Conservation (phyloP, 1,140 invertebrate genomes). For the Scaptomyza montana region DNA sequence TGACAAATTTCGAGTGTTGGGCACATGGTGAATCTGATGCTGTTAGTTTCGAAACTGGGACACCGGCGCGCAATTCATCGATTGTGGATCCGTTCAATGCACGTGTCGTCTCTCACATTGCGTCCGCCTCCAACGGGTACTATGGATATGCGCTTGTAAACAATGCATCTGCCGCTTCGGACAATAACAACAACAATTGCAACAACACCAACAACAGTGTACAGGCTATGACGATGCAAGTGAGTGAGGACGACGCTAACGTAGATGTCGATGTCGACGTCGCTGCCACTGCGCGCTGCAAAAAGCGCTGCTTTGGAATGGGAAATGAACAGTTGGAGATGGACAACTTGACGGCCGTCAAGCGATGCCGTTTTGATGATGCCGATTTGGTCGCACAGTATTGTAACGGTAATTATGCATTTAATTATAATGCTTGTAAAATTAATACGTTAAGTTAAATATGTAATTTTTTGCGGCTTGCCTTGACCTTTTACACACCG, state of each 20-base stretch:
- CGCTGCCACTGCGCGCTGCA: conserved; percentile 53
- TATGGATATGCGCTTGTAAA: conserved; percentile 70
- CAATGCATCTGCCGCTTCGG: conserved; percentile 34
- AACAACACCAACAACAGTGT: conserved; percentile 46
- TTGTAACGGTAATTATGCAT: conserved; percentile 73
- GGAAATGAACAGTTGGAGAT: conserved; percentile 31
- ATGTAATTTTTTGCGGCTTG: conserved; percentile 42
- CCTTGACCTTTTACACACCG: conserved; percentile 56
- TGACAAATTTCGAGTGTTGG: conserved; percentile 83
- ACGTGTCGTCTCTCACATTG: conserved; percentile 64
- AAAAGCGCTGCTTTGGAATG: conserved; percentile 65
- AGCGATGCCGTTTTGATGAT: conserved; percentile 77
- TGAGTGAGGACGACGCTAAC: conserved; percentile 17
- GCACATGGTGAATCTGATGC: conserved; percentile 69
- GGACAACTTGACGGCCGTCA: conserved; percentile 60
- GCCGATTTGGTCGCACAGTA: conserved; percentile 73
- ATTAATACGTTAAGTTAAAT: conserved; percentile 30
- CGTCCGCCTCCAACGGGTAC: conserved; percentile 66
- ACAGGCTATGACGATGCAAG: conserved; percentile 45
- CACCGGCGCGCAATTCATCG: conserved; percentile 24
- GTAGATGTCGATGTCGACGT: conserved; percentile 14
- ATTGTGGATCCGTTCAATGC: conserved; percentile 74
- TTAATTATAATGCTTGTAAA: conserved; percentile 18
- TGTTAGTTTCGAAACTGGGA: conserved; percentile 62
- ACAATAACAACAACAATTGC: conserved; percentile 60